These are phyloP conservation scores for Vulpes ferrilata DNA, from an alignment of 2,113 vertebrate genomes.

Conservation along the genomic window DNA sequence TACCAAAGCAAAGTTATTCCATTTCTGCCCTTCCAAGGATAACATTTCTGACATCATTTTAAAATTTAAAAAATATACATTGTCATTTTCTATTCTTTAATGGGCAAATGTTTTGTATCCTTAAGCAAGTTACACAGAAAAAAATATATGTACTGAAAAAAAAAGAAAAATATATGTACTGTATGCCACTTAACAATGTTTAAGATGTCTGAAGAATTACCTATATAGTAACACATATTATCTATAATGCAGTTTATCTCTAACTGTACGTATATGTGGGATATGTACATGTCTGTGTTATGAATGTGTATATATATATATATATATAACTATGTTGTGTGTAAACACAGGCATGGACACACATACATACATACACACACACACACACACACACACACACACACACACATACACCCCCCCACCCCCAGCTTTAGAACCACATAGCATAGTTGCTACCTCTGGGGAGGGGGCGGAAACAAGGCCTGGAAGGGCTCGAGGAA, in stretches of 20 bases:
- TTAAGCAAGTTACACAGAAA: not conserved
- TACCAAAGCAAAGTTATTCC: not conserved
- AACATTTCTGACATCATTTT: not conserved
- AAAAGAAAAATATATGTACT: not conserved
- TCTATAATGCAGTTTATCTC: too few relatives aligned
- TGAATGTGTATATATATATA: fast-evolving
- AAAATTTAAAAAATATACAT: not conserved
- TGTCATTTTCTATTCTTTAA: not conserved
- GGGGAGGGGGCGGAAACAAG: not conserved
- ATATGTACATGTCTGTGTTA: not conserved
- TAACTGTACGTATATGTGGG: not conserved
- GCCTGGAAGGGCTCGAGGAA: not conserved
- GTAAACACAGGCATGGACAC: not conserved
- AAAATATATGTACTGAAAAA: not conserved
- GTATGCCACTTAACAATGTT: not conserved
- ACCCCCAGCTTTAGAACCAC: not conserved
- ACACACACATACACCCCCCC: too few relatives aligned
- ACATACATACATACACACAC: not conserved
- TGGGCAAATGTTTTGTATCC: not conserved
- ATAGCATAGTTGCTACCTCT: not conserved
- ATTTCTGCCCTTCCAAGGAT: not conserved
- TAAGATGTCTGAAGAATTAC: not conserved
- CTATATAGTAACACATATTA: too few relatives aligned
- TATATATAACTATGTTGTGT: not conserved
- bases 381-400: too few relatives aligned